phyloP scores from a whole-genome alignment of 2,888 invertebrate genomes.

The Tachystola acroxantha region DNA sequence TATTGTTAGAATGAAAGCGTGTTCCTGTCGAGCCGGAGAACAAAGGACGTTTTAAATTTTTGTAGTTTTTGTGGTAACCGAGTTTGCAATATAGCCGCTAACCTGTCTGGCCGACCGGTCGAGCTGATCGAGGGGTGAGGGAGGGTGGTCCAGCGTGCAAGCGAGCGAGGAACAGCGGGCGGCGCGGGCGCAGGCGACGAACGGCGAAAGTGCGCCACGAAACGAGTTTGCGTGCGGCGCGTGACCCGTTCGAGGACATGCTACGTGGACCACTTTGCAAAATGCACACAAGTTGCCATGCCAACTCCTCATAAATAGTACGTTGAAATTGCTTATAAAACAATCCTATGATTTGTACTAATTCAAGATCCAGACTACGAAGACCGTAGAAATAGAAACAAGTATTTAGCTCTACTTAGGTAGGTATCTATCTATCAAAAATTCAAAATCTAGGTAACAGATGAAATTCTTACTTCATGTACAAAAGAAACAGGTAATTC shows the following conservation, averaged over 20 bases:
- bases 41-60: conserved; percentile 21
- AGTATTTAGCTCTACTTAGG: too few species aligned
- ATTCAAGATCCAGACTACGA: too few species aligned
- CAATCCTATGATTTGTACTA: too few species aligned
- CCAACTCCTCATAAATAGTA: background rate
- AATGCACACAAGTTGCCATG: conserved; percentile 28
- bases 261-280: conserved; percentile 43
- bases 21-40: conserved; percentile 11
- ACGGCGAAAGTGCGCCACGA: conserved; percentile 69
- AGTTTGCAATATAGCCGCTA: conserved; percentile 16
- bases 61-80: conserved; percentile 13
- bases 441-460: too few species aligned
- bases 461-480: too few species aligned
- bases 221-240: conserved; percentile 68
- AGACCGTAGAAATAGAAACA: too few species aligned
- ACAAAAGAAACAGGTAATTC: too few species aligned
- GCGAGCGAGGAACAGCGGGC: conserved; percentile 45
- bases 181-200: conserved; percentile 54
- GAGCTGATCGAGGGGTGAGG: conserved; percentile 27
- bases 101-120: conserved; percentile 9
- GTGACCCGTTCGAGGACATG: conserved; percentile 73
- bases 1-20: conserved; percentile 16
- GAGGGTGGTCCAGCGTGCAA: conserved; percentile 34
- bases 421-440: too few species aligned
- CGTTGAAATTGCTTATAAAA: too few species aligned